These are phyloP conservation scores for Apodemia duryi DNA, from an alignment of 2,888 invertebrate species.

Conservation along the genomic window DNA sequence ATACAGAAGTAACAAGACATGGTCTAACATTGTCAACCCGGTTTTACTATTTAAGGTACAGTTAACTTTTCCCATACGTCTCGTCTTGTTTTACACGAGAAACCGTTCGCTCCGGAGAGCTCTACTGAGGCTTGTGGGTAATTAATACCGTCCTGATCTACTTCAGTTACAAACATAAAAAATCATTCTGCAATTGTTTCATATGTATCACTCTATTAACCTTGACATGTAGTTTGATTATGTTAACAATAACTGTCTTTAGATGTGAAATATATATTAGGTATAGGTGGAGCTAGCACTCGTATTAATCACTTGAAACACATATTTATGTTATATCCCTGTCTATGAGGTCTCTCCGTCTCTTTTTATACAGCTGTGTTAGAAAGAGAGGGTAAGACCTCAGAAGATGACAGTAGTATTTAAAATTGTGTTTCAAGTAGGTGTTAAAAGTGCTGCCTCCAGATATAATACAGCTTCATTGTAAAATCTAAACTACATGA, in stretches of 20 bases:
- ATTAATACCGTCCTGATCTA: constrained; percentile 11
- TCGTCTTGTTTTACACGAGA: constrained; percentile 71
- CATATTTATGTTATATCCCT: too few species aligned
- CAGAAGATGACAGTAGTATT: too few species aligned
- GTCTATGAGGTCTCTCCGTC: too few species aligned
- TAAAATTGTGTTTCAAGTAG: too few species aligned
- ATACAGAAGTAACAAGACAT: not conserved
- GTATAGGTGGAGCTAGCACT: too few species aligned
- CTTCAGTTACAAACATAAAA: constrained; percentile 1
- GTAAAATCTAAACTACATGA: too few species aligned
- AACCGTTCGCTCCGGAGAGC: constrained; percentile 55
- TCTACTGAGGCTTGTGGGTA: constrained; percentile 27
- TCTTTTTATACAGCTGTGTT: too few species aligned
- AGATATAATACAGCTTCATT: too few species aligned
- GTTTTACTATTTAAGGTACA: constrained; percentile 38
- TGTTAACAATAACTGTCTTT: not conserved
- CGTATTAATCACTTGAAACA: too few species aligned
- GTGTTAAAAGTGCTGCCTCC: too few species aligned
- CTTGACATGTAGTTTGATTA: not conserved
- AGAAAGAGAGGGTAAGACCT: too few species aligned
- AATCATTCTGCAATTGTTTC: not conserved
- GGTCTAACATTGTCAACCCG: constrained; percentile 3
- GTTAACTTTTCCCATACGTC: constrained; percentile 62
- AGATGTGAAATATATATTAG: too few species aligned
- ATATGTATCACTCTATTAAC: not conserved